These are phyloP conservation scores for Drosophila anomalata DNA, from an alignment of 2,888 invertebrate species.

Conservation along the genomic window DNA sequence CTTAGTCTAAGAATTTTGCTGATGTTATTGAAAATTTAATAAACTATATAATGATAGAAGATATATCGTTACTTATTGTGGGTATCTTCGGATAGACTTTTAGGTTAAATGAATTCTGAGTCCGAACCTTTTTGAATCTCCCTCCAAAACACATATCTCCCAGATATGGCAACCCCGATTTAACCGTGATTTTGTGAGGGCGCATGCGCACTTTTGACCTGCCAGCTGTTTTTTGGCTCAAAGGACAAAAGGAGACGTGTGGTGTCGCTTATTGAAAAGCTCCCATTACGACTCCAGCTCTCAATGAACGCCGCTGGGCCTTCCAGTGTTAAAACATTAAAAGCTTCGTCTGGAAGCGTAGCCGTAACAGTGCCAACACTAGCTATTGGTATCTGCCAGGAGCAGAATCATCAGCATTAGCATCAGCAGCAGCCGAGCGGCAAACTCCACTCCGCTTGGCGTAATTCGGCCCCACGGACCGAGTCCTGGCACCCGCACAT, in stretches of 20 bases:
- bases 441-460: slow-evolving; percentile 59
- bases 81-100: not conserved
- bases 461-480: slow-evolving; percentile 63
- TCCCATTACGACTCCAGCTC: slow-evolving; percentile 13
- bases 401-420: slow-evolving; percentile 8
- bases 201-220: slow-evolving; percentile 53
- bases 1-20: slow-evolving; percentile 73
- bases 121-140: slow-evolving; percentile 1
- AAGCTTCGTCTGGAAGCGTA: slow-evolving; percentile 77
- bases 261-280: slow-evolving; percentile 21
- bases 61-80: not conserved
- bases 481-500: slow-evolving; percentile 45
- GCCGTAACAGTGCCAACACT: slow-evolving; percentile 72
- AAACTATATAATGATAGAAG: slow-evolving; percentile 37
- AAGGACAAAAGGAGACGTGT: slow-evolving; percentile 60
- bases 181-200: slow-evolving; percentile 8
- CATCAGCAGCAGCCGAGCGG: not conserved
- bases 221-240: slow-evolving; percentile 55
- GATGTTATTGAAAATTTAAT: slow-evolving; percentile 74
- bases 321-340: slow-evolving; percentile 74
- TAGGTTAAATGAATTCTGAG: too few relatives aligned
- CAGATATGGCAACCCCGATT: slow-evolving; percentile 10
- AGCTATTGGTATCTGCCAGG: slow-evolving; percentile 77
- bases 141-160: not conserved
- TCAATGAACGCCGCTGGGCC: slow-evolving; percentile 31